phyloP scores from a whole-genome alignment of 2,113 vertebrate genomes.

The Candoia aspera region DNA sequence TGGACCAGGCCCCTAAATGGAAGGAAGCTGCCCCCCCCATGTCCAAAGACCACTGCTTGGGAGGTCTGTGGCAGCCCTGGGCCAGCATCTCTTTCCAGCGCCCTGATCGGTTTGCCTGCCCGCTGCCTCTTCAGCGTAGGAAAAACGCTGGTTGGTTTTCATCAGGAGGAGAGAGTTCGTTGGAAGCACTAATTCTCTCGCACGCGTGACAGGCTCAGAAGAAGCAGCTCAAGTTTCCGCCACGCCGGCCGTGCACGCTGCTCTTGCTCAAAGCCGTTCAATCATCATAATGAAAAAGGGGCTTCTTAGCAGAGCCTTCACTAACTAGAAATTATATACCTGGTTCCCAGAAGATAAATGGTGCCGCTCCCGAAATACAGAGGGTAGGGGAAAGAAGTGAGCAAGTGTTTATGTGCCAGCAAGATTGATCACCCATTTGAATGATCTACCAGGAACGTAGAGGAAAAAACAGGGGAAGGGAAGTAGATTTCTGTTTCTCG shows the following conservation, averaged over 20 bases:
- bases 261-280: constrained; percentile 52
- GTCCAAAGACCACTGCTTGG: constrained; percentile 25
- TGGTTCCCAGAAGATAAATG: constrained; percentile 67
- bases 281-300: constrained; percentile 62
- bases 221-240: background rate
- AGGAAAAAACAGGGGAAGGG: background rate
- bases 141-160: constrained; percentile 64
- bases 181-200: constrained; percentile 45
- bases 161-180: constrained; percentile 31
- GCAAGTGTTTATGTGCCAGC: background rate
- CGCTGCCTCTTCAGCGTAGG: constrained; percentile 58
- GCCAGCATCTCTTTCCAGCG: constrained; percentile 19
- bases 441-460: constrained; percentile 49
- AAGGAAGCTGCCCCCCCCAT: constrained; percentile 19
- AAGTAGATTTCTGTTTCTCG: constrained; percentile 17
- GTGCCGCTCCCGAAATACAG: constrained; percentile 18
- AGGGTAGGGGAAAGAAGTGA: background rate
- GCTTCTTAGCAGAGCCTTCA: constrained; percentile 44
- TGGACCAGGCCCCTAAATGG: background rate
- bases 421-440: constrained; percentile 65
- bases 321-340: constrained; percentile 72
- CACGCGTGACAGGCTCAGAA: constrained; percentile 57
- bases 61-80: constrained; percentile 46
- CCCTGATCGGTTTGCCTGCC: constrained; percentile 37
- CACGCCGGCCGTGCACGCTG: constrained; percentile 7